Evolutionary conservation across 2,113 vertebrate species (phyloP).

Genomic region (Xenus cinereus): DNA sequence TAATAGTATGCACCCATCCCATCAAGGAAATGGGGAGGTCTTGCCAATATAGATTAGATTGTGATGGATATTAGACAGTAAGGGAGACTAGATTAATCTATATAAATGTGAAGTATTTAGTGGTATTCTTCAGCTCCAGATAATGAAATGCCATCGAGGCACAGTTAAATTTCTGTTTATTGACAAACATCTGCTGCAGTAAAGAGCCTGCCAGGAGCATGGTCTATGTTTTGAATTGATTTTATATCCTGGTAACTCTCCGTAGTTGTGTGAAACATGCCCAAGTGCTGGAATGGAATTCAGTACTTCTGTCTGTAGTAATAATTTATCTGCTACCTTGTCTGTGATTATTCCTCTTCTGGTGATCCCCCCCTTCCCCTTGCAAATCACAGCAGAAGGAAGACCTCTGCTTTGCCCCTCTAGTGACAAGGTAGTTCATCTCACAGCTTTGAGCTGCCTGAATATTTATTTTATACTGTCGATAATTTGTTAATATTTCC

Average conservation of each 20-base stretch:
- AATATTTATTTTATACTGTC: background rate
- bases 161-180: conserved; percentile 45
- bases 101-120: conserved; percentile 35
- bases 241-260: conserved; percentile 3
- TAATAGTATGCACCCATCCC: background rate
- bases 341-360: background rate
- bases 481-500: background rate
- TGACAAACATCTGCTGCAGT: conserved; percentile 19
- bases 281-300: background rate
- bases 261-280: conserved; percentile 1
- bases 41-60: background rate
- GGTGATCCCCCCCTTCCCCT: background rate
- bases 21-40: background rate
- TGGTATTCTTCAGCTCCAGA: conserved; percentile 4
- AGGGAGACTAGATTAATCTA: background rate
- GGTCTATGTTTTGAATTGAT: conserved; percentile 25
- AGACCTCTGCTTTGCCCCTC: background rate
- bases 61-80: conserved; percentile 2
- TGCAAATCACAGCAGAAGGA: background rate
- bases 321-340: background rate
- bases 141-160: background rate
- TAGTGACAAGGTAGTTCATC: background rate
- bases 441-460: background rate
- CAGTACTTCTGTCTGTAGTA: background rate
- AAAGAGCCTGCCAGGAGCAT: conserved; percentile 12